phyloP scores from a whole-genome alignment of 2,113 vertebrate species.

The Triplophysa dalaica region DNA sequence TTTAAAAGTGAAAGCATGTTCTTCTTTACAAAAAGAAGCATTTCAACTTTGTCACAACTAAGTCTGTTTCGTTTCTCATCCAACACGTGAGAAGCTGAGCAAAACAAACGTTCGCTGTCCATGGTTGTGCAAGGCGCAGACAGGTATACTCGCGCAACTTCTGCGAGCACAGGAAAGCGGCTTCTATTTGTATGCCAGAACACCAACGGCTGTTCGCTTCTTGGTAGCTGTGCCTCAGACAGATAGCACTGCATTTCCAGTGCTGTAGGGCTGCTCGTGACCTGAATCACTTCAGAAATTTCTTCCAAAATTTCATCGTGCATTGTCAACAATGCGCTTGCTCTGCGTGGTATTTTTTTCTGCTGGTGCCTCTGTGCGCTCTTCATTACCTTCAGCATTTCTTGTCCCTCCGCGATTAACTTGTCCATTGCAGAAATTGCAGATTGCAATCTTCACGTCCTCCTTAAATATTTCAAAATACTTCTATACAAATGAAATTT shows the following conservation, averaged over 20 bases:
- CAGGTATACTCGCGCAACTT: not conserved
- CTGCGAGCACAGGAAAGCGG: constrained; percentile 1
- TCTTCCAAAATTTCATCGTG: no score
- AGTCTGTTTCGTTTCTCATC: not conserved
- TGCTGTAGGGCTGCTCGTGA: not conserved
- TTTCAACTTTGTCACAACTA: not conserved
- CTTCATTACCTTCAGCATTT: not conserved
- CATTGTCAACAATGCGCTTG: not conserved
- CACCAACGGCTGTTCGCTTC: constrained; percentile 16
- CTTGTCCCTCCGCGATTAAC: no score
- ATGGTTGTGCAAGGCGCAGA: not conserved
- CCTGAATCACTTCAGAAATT: not conserved
- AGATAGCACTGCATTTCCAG: not conserved
- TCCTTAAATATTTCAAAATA: not conserved
- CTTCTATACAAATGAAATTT: not conserved
- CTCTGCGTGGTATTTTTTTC: not conserved
- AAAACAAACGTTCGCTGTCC: not conserved
- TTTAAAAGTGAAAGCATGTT: no score
- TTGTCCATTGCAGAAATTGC: not conserved
- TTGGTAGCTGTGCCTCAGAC: constrained; percentile 2
- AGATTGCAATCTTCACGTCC: constrained; percentile 1
- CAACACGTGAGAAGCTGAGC: not conserved
- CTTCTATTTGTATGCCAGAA: constrained; percentile 18
- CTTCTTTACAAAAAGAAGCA: no score
- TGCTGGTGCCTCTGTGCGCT: not conserved